Percentiles rank a stretch among this genome's conserved stretches.
Conservation (phyloP, 2,113 vertebrate genomes). For the Nicator chloris region DNA sequence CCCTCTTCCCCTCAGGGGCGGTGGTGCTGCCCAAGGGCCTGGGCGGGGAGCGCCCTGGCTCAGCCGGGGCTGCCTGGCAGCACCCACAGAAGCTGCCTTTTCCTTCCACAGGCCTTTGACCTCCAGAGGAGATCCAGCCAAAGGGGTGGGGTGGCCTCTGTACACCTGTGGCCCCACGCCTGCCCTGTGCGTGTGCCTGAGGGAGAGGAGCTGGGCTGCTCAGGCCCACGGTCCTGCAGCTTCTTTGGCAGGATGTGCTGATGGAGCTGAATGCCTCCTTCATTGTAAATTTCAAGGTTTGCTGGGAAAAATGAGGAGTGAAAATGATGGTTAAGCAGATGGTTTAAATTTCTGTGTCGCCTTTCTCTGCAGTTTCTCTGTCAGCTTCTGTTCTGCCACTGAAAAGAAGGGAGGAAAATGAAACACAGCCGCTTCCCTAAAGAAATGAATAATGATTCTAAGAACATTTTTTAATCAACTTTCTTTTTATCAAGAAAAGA, state of each 20-base stretch:
- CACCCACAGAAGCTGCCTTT: neutral
- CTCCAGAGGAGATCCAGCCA: neutral
- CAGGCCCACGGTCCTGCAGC: neutral
- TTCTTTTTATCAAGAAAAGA: neutral
- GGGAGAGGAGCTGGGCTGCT: neutral
- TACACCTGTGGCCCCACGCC: rapidly evolving
- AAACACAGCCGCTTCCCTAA: neutral
- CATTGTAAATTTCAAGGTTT: neutral
- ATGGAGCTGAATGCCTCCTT: neutral
- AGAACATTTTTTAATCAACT: neutral
- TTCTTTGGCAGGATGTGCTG: neutral
- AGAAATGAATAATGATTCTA: neutral
- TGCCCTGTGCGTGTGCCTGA: too few species aligned
- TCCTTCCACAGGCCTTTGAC: neutral
- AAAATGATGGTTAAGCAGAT: constrained; percentile 4
- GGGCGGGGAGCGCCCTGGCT: rapidly evolving
- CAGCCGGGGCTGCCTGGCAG: neutral
- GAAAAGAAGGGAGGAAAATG: neutral
- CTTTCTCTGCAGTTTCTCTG: neutral
- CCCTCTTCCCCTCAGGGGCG: neutral
- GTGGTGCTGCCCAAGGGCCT: too few species aligned
- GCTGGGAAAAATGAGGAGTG: neutral
- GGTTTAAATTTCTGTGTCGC: neutral
- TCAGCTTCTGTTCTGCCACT: neutral
- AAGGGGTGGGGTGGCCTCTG: neutral